Evolutionary conservation across 2,888 invertebrate species (phyloP), one percentile per base, ranked within the genome.

Genomic region (Tethea ocularis): DNA sequence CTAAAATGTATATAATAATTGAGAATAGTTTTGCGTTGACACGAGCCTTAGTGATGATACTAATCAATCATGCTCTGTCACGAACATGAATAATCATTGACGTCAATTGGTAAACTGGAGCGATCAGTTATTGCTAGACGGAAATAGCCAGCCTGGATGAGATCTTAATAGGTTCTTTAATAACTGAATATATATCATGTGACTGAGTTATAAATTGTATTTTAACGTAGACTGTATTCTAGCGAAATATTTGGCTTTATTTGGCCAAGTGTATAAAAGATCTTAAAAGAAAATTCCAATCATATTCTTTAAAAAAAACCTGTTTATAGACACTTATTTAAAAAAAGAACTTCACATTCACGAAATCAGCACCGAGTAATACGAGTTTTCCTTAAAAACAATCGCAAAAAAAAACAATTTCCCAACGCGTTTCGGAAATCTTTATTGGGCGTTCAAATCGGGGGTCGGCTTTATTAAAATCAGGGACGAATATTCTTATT

Each of bases 361-460:
- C 22, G 56, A 56, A 51, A 56, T 61, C 58, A 56, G 41, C 29
- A 33, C 52, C 1, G 10, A 3, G 26, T 51, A 51, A 59, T 20
- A 10, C 46, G 20, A 46, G 46, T 46, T 46, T 46, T 46, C 55
- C 58, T 59, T 62, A 58, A 61, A 64, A 65, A 66, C 58, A 64
- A 65, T 59, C 56, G 51, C 62, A 64, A 63, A 61, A 24, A 64
- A 69, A 63, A 71, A 64, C 71, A 71, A 74, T 72, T 68, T 75
- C 65, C 74, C 67, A 61, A 52, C 57, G 58, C 29, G 36, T 66
- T 72, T 74, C 66, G 66, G 67, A 66, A 69, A 74, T 69, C 67
- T 67, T 68, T 71, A 75, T 72, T 72, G 72, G 63, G 68, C 59
- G 61, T 64, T 71, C 62, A 74, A 72, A 74, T 68, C 63, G 66